A percentile compares a stretch with the other conserved stretches of the same genome.
Evolutionary conservation across 2,113 vertebrate genomes (phyloP).

Genomic region (Sander vitreus): DNA sequence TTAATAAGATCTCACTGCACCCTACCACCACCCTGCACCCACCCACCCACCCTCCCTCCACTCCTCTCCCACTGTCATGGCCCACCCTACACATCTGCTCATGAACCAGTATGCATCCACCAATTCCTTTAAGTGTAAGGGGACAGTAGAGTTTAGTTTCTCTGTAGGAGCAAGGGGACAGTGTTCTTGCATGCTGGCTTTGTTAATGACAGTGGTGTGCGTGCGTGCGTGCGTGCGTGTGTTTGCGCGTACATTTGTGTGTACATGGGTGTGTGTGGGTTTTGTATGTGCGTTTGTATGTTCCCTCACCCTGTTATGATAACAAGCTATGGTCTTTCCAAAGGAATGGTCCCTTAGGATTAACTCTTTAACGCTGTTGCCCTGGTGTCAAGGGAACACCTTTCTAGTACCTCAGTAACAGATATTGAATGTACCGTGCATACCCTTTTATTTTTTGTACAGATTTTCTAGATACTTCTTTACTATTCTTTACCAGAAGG

Average conservation of each 20-base stretch:
- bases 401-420: slow-evolving; percentile 90
- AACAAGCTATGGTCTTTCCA: slow-evolving; percentile 80
- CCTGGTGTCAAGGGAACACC: slow-evolving; percentile 84
- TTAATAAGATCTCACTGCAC: slow-evolving; percentile 46
- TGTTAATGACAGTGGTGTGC: slow-evolving; percentile 61
- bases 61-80: slow-evolving; percentile 48
- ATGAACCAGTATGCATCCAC: slow-evolving; percentile 60
- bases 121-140: slow-evolving; percentile 57
- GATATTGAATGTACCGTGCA: slow-evolving; percentile 90
- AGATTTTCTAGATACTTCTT: slow-evolving; percentile 85
- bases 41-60: slow-evolving; percentile 9
- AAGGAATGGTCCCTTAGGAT: slow-evolving; percentile 78
- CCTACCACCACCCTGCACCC: slow-evolving; percentile 14
- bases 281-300: slow-evolving; percentile 20
- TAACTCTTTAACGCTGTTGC: slow-evolving; percentile 82
- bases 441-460: slow-evolving; percentile 85
- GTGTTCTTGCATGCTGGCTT: slow-evolving; percentile 73
- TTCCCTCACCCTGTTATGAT: slow-evolving; percentile 61
- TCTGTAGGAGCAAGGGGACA: slow-evolving; percentile 51
- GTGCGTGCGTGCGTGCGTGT: slow-evolving; percentile 27
- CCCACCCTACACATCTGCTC: slow-evolving; percentile 47
- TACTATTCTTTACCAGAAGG: slow-evolving; percentile 80
- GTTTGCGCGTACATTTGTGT: background rate
- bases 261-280: slow-evolving; percentile 8
- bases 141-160: slow-evolving; percentile 58